Base-by-base conservation (phyloP, 2,797 vertebrate species). In the Hafferia zeledoni region DNA sequence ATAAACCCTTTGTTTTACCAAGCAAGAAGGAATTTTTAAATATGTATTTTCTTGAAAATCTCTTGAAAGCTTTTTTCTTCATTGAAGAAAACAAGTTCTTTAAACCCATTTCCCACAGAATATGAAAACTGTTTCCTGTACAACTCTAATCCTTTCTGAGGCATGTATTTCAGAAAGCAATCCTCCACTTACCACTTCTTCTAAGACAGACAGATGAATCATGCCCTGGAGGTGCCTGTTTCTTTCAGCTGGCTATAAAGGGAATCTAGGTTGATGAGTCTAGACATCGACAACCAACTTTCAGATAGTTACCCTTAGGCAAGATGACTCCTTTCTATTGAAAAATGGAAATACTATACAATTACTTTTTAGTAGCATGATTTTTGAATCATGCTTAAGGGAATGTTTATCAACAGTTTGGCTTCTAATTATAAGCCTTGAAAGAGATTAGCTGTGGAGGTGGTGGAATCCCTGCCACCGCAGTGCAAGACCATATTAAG, bases 221-320 rank as follows among this genome's bases (percentile, higher is more conserved):
- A 96, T 57, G 52, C 95, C 96, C 95, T 91, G 90, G 90, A 96
- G 96, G 93, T 96, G 95, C 96, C 95, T 91, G 44, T 84, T 96
- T 90, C 90, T 93, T 96, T 91, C 91, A 95, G 90, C 90, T 88
- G 74, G 90, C 90, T 96, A 96, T 94, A 94, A 96, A 95, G 93
- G 83, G 94, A 96, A 96, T 96, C 90, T 96, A 94, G 96, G 96
- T 94, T 96, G 95, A 96, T 94, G 85, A 96, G 95, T 96, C 96
- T 96, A 95, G 96, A 95, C 96, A 93, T 94, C 3, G 28, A 96
- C 96, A 95, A 95, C 88, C 74, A 96, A 78, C 74, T 84, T 90
- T 86, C 80, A 94, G 93, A 91, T 95, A 94, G 88, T 57, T 52
- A 76, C 80, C 96, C 93, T 79, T 37, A 94, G 94, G 95, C 95